Evolutionary conservation across 2,113 vertebrate species (phyloP).

Genomic region (Accipiter cooperii): DNA sequence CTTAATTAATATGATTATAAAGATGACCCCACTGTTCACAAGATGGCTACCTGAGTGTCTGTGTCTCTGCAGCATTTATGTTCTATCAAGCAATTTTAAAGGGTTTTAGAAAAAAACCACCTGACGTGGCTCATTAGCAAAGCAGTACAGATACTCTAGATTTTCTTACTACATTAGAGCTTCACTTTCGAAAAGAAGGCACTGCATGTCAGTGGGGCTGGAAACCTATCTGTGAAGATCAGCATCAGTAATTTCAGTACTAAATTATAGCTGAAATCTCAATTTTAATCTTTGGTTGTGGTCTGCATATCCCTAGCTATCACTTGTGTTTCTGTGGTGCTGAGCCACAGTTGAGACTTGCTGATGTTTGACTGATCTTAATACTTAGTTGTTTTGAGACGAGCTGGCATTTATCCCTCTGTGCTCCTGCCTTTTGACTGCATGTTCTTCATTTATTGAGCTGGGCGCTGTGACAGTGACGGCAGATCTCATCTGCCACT

Average conservation of each 20-base stretch:
- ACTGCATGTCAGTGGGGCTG: not conserved
- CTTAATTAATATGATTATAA: not conserved
- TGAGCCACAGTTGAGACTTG: not conserved
- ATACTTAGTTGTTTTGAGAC: not conserved
- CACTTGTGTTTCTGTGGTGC: not conserved
- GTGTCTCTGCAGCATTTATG: not conserved
- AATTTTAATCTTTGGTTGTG: not conserved
- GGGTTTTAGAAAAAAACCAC: not conserved
- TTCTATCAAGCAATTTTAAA: not conserved
- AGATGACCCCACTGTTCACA: accelerated
- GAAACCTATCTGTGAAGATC: not conserved
- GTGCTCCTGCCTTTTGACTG: not conserved
- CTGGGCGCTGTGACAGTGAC: not conserved
- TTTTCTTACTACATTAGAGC: not conserved
- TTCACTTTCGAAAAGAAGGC: not conserved
- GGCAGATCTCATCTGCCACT: not conserved
- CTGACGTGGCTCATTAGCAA: not conserved
- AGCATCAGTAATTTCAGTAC: not conserved
- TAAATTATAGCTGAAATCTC: not conserved
- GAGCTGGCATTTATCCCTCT: not conserved
- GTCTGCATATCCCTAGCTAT: not conserved
- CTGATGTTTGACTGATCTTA: not conserved
- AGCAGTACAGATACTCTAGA: not conserved
- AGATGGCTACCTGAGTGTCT: not conserved
- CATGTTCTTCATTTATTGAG: accelerated